These are phyloP conservation scores for Pocota personata DNA, from an alignment of 2,888 invertebrate species.

Conservation along the genomic window DNA sequence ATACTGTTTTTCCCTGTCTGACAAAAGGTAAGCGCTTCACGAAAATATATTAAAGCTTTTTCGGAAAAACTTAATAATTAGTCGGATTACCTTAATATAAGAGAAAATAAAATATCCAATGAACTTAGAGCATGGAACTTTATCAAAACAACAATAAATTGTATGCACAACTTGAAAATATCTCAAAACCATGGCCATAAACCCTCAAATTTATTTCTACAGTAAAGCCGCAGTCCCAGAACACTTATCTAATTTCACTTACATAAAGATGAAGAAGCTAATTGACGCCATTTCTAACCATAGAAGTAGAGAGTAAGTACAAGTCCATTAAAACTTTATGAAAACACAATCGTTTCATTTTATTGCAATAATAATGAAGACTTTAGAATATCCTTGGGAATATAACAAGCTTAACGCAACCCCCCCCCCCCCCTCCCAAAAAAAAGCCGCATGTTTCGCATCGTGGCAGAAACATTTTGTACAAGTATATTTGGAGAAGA, in stretches of 20 bases:
- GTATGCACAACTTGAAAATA: constrained; percentile 7
- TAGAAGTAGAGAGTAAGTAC: constrained; percentile 53
- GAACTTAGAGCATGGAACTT: not conserved
- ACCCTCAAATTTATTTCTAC: constrained; percentile 27
- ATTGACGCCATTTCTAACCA: constrained; percentile 58
- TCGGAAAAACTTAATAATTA: not conserved
- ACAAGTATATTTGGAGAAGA: constrained; percentile 27
- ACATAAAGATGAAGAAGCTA: constrained; percentile 70
- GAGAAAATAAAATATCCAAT: not conserved
- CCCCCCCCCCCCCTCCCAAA: constrained; percentile 50
- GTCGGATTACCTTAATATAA: not conserved
- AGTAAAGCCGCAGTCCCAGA: constrained; percentile 43
- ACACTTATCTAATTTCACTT: constrained; percentile 72
- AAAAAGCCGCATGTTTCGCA: constrained; percentile 67
- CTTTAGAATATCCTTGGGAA: constrained; percentile 71
- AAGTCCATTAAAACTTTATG: constrained; percentile 73
- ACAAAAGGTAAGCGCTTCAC: not conserved
- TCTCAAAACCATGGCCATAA: constrained; percentile 10
- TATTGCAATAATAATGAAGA: constrained; percentile 72
- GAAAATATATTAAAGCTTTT: not conserved
- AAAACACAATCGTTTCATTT: constrained; percentile 72
- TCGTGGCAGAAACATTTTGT: constrained; percentile 44
- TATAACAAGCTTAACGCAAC: constrained; percentile 55
- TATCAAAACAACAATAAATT: constrained; percentile 26
- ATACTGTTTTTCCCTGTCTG: not conserved